Evolutionary conservation across 2,113 vertebrate species (phyloP), one percentile per base, ranked within the genome.

Genomic region (zebrafish (Danio rerio)): DNA sequence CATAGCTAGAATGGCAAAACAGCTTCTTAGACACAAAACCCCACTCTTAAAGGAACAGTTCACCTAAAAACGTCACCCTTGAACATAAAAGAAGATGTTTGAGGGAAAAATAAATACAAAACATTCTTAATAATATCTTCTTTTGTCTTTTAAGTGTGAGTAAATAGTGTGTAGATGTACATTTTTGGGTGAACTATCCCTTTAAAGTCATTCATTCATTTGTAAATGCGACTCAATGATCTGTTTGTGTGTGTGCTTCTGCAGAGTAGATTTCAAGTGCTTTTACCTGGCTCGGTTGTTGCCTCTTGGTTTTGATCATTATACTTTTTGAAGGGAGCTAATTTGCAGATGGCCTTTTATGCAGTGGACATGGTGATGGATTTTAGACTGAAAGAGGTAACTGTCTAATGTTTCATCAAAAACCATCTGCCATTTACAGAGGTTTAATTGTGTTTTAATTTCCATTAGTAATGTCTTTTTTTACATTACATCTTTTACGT

Each of bases 171-270:
- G 31, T 31, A 31, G 3, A 31, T 31, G 31, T 31, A 31, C 31
- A 31, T 31, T 31, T 31, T 31, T 31, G 31, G 31, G 31, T 31
- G 31, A 31, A 31, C 31, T 31, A 31, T 31, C 31, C 62, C 55
- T 55, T 47, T 40, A 73, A 62, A 7, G 9, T 53, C 43, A 40
- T 82, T 56, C 20, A 62, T 78, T 72, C 71, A 79, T 83, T 61
- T 84, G 83, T 86, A 83, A 86, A 83, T 70, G 42, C 55, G 1
- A 31, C 47, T 53, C 71, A 42, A 52, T 49, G 77, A 77, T 81
- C 65, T 40, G 66, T 79, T 63, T 68, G 53, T 80, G 80, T 65
- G 31, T 83, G 76, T 72, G 69, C 78, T 81, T 66, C 73, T 61
- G 61, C 75, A 81, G 71, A 40, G 50, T 81, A 59, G 63, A 73